Conservation (phyloP, 2,797 vertebrate genomes). For the Pachyuromys duprasi region DNA sequence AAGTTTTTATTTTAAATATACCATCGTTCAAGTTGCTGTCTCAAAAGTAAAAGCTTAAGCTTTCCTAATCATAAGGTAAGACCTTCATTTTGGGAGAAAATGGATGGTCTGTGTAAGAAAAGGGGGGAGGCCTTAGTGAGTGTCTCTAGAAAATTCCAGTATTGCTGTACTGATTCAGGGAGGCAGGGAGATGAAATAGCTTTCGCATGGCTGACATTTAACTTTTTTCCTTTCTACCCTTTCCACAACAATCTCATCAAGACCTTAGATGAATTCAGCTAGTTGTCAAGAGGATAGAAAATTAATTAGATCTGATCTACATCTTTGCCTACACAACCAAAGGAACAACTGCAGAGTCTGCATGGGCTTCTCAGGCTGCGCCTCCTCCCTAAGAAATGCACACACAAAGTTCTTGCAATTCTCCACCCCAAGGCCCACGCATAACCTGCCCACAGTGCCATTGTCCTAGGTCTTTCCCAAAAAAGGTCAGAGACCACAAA, state of each 20-base stretch:
- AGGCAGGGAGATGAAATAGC: slow-evolving; percentile 64
- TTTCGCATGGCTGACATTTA: slow-evolving; percentile 62
- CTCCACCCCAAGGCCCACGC: accelerated
- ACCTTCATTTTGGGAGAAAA: slow-evolving; percentile 36
- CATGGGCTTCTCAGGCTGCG: accelerated
- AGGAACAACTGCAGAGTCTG: slow-evolving; percentile 32
- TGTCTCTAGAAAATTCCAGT: slow-evolving; percentile 56
- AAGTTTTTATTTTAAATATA: slow-evolving; percentile 38
- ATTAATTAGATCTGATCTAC: slow-evolving; percentile 67
- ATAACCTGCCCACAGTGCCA: background rate
- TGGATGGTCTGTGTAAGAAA: background rate
- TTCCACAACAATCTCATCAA: slow-evolving; percentile 74
- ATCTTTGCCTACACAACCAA: background rate
- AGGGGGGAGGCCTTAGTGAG: background rate
- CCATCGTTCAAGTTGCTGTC: slow-evolving; percentile 27
- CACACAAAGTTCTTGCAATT: background rate
- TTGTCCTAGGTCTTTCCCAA: background rate
- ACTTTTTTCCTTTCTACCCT: slow-evolving; percentile 36
- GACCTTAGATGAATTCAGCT: slow-evolving; percentile 71
- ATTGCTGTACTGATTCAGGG: slow-evolving; percentile 28
- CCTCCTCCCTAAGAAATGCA: background rate
- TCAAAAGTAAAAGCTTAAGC: slow-evolving; percentile 61
- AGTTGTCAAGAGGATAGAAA: slow-evolving; percentile 74
- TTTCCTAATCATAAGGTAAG: slow-evolving; percentile 23
- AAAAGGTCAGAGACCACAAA: background rate